phyloP scores from a whole-genome alignment of 2,113 vertebrate species.

The Trogon surrucura region DNA sequence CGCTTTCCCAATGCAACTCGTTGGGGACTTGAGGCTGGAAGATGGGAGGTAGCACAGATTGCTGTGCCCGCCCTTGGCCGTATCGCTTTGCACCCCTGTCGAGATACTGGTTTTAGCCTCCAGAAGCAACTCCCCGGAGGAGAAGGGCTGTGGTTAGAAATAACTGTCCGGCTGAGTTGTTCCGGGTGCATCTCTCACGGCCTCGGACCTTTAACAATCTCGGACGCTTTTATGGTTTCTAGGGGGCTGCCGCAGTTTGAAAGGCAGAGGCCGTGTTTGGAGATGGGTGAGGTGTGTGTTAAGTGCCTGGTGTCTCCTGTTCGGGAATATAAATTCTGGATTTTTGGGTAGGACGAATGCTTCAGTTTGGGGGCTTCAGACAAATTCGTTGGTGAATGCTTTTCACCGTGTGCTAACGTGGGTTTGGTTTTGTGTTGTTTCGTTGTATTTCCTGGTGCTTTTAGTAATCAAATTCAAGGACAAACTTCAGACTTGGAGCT shows the following conservation, averaged over 20 bases:
- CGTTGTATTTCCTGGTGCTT: neutral
- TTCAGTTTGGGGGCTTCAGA: neutral
- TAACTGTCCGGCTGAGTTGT: neutral
- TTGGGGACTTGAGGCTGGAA: neutral
- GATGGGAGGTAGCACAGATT: neutral
- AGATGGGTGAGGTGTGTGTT: rapidly evolving
- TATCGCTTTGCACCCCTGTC: neutral
- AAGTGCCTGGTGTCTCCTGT: rapidly evolving
- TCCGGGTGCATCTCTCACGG: neutral
- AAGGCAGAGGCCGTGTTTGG: neutral
- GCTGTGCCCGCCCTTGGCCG: neutral
- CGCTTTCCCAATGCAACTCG: rapidly evolving
- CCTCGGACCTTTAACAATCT: rapidly evolving
- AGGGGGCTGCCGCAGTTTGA: neutral
- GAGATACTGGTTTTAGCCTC: neutral
- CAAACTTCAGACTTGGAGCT: neutral
- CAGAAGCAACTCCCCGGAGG: neutral
- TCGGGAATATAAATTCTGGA: neutral
- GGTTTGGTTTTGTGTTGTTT: neutral
- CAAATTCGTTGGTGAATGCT: rapidly evolving
- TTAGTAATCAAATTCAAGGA: neutral
- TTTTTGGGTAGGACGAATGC: neutral
- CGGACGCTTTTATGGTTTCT: neutral
- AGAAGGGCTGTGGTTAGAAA: neutral
- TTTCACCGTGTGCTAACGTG: neutral